Conservation (phyloP, 2,797 vertebrate genomes). For the Tadarida brasiliensis region DNA sequence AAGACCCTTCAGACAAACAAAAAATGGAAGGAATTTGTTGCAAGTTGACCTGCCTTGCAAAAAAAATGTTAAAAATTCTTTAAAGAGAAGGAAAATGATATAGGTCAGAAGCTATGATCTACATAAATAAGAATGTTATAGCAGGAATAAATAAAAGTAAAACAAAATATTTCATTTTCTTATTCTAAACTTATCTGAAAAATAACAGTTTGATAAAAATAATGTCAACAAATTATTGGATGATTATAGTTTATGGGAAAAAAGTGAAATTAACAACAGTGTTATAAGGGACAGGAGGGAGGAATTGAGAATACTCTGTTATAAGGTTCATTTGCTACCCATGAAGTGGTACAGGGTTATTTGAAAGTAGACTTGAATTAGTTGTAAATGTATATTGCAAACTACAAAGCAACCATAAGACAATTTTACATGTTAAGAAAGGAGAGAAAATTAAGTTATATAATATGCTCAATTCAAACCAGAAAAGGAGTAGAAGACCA, state of each 20-base stretch:
- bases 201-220: neutral
- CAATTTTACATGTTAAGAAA: neutral
- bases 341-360: neutral
- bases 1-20: neutral
- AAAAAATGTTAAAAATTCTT: neutral
- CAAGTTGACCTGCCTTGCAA: neutral
- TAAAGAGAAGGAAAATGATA: neutral
- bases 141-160: neutral
- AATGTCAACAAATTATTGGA: neutral
- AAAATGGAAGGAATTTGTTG: neutral
- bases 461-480: neutral
- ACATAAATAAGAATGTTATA: neutral
- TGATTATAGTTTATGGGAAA: neutral
- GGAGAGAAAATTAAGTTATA: neutral
- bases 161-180: neutral
- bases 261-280: neutral
- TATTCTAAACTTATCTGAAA: conserved; percentile 17
- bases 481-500: neutral
- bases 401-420: neutral
- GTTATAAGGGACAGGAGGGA: neutral
- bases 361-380: neutral
- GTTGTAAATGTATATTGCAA: neutral
- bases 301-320: neutral
- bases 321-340: neutral
- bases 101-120: neutral